These are phyloP conservation scores for Hafferia zeledoni DNA, from an alignment of 2,797 vertebrate species.

Conservation along the genomic window DNA sequence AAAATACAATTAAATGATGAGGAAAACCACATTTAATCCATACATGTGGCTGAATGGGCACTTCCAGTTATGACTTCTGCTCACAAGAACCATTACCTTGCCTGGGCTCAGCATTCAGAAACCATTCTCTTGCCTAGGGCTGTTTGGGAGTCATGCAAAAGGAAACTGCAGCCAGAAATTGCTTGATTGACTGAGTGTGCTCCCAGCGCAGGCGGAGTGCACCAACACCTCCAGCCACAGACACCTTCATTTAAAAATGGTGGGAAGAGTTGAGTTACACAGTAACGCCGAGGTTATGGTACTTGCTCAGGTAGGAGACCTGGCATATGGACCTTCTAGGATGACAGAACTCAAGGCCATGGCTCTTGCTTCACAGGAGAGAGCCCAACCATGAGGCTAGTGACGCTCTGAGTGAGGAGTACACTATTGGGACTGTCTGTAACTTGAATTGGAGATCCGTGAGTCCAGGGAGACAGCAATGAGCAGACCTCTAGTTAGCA, in stretches of 20 bases:
- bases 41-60: not conserved
- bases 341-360: not conserved
- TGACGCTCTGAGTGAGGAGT: not conserved
- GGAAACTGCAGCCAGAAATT: not conserved
- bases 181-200: not conserved
- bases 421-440: accelerated
- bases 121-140: not conserved
- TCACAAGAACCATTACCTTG: not conserved
- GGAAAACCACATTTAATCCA: not conserved
- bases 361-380: not conserved
- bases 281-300: not conserved
- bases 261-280: accelerated
- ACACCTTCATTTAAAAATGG: not conserved
- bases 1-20: not conserved
- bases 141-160: not conserved
- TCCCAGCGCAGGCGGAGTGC: accelerated
- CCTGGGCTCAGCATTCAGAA: not conserved
- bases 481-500: not conserved
- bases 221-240: not conserved
- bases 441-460: not conserved
- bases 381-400: not conserved
- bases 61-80: not conserved
- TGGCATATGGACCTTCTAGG: not conserved
- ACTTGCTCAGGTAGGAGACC: not conserved
- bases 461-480: not conserved